Percentiles rank a stretch among this genome's conserved stretches.
Conservation (phyloP, 2,797 vertebrate species). For the Micropoecilia bifurca region DNA sequence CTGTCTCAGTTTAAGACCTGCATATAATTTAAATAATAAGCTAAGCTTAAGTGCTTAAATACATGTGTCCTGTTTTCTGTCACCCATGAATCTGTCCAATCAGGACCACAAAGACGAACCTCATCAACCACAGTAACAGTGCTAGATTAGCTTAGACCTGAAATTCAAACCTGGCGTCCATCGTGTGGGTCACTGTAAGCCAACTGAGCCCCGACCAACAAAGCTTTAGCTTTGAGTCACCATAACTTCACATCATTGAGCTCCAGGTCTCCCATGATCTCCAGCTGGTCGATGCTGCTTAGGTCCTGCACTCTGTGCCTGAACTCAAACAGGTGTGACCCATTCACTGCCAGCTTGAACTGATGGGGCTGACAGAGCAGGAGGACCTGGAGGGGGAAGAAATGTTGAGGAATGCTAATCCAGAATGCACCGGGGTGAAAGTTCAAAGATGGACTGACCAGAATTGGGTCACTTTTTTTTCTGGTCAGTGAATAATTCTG, state of each 20-base stretch:
- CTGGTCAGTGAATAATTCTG: too few species aligned
- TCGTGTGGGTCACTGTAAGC: slow-evolving; percentile 35
- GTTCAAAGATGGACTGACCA: neutral
- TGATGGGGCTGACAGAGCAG: slow-evolving; percentile 89
- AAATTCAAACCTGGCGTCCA: slow-evolving; percentile 25
- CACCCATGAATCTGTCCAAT: slow-evolving; percentile 51
- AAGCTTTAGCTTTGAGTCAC: slow-evolving; percentile 67
- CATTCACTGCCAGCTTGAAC: slow-evolving; percentile 94
- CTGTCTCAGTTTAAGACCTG: slow-evolving; percentile 11
- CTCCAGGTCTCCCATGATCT: slow-evolving; percentile 88
- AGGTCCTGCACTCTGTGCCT: slow-evolving; percentile 93
- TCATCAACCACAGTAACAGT: slow-evolving; percentile 6
- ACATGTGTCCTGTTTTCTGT: slow-evolving; percentile 39
- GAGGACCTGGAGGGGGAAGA: slow-evolving; percentile 83
- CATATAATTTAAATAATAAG: slow-evolving; percentile 12
- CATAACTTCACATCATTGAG: slow-evolving; percentile 89
- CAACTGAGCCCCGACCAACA: slow-evolving; percentile 39
- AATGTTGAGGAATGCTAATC: neutral
- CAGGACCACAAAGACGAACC: neutral
- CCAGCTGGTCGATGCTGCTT: slow-evolving; percentile 85
- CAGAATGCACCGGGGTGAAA: neutral
- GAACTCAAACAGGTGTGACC: slow-evolving; percentile 91
- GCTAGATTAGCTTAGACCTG: slow-evolving; percentile 48
- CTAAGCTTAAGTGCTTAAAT: slow-evolving; percentile 34
- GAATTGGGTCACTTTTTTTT: neutral